Conservation (phyloP, 1,140 invertebrate species). For the Penaeus chinensis region DNA sequence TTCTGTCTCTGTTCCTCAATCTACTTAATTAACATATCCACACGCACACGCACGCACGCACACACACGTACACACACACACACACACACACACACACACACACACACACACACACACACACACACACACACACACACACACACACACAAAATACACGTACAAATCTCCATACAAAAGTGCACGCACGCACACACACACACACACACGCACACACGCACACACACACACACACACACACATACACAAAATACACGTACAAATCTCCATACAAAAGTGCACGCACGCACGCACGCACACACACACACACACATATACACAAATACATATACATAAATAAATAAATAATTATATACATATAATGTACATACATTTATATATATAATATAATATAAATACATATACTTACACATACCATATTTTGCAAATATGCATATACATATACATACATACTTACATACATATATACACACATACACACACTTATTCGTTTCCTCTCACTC, state of each 20-base stretch:
- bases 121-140: not conserved
- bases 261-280: not conserved
- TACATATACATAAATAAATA: not conserved
- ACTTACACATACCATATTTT: not conserved
- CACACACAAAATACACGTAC: not conserved
- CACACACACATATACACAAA: conserved; percentile 11
- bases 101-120: not conserved
- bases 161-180: not conserved
- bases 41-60: not conserved
- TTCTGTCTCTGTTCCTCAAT: too few species aligned
- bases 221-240: not conserved
- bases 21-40: not conserved
- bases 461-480: too few species aligned
- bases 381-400: not conserved
- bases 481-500: too few species aligned
- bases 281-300: not conserved
- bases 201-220: not conserved
- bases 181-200: not conserved
- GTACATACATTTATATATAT: not conserved
- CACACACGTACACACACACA: not conserved
- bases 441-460: too few species aligned
- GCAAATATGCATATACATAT: too few species aligned
- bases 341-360: not conserved
- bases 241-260: not conserved
- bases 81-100: not conserved